Evolutionary conservation across 2,888 invertebrate species (phyloP).

Genomic region (Monopis laevigella): DNA sequence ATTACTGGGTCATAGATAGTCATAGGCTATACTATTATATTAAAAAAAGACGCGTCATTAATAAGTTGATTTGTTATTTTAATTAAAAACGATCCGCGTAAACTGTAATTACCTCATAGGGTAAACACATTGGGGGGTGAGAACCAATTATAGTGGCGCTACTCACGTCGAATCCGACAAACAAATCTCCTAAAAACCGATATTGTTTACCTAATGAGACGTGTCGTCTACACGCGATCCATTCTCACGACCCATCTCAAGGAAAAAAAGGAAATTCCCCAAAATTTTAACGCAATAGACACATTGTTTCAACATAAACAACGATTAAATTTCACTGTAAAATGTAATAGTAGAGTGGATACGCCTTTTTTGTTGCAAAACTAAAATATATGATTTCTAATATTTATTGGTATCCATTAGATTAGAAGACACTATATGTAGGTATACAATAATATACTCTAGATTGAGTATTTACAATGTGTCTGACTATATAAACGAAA

Average conservation of each 20-base stretch:
- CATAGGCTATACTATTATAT: too few species aligned
- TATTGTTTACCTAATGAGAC: conserved; percentile 55
- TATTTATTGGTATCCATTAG: too few species aligned
- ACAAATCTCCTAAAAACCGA: conserved; percentile 29
- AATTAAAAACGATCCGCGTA: too few species aligned
- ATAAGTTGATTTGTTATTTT: too few species aligned
- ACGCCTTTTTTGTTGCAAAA: too few species aligned
- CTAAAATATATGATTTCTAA: too few species aligned
- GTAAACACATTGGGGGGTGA: conserved; percentile 8
- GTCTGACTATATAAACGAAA: too few species aligned
- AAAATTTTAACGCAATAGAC: conserved; percentile 54
- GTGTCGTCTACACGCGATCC: conserved; percentile 45
- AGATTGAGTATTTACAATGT: too few species aligned
- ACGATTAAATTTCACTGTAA: conserved; percentile 34
- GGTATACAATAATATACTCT: too few species aligned
- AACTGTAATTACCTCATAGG: conserved; percentile 1
- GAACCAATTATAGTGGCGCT: conserved; percentile 7
- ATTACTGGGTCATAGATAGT: too few species aligned
- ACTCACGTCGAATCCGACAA: conserved; percentile 24
- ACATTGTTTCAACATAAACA: conserved; percentile 59
- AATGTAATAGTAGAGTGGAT: conserved; percentile 1
- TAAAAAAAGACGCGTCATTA: too few species aligned
- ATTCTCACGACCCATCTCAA: conserved; percentile 56
- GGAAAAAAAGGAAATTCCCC: conserved; percentile 42
- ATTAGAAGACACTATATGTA: too few species aligned